These are phyloP conservation scores for Cremastobaeus sp. DNA, from an alignment of 2,888 invertebrate genomes.

Conservation along the genomic window DNA sequence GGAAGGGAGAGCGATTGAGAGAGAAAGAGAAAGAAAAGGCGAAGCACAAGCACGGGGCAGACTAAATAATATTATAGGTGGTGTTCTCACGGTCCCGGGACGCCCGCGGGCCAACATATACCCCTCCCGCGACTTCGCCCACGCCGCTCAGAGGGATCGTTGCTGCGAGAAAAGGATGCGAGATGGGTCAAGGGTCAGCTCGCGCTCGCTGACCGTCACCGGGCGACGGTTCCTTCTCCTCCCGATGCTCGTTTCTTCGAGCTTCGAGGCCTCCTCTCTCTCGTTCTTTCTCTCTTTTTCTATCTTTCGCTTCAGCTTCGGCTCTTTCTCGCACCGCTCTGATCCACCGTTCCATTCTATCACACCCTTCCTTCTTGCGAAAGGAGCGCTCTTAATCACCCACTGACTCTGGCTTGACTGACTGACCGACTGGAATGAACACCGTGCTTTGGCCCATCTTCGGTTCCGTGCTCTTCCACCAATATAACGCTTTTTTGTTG, in stretches of 20 bases:
- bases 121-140: conserved; percentile 64
- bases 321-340: conserved; percentile 50
- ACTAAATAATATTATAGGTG: conserved; percentile 79
- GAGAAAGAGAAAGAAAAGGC: conserved; percentile 53
- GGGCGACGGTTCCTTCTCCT: conserved; percentile 73
- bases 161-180: conserved; percentile 63
- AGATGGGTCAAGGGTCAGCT: conserved; percentile 76
- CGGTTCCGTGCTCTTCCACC: conserved; percentile 14
- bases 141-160: conserved; percentile 61
- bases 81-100: conserved; percentile 79
- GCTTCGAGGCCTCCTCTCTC: conserved; percentile 30
- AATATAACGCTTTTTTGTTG: conserved; percentile 16
- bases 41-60: conserved; percentile 62
- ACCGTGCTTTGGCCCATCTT: conserved; percentile 47
- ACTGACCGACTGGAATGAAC: conserved; percentile 63
- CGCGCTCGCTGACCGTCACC: conserved; percentile 78
- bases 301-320: conserved; percentile 31
- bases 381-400: conserved; percentile 62
- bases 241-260: conserved; percentile 62
- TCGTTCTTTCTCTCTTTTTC: conserved; percentile 12
- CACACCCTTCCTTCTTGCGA: conserved; percentile 55
- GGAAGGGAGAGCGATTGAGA: conserved; percentile 12
- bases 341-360: conserved; percentile 57
- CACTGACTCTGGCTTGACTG: conserved; percentile 62
- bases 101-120: conserved; percentile 78